Evolutionary conservation across 2,888 invertebrate species (phyloP), one percentile per base, ranked within the genome.

Genomic region (Dynastes hyllus): DNA sequence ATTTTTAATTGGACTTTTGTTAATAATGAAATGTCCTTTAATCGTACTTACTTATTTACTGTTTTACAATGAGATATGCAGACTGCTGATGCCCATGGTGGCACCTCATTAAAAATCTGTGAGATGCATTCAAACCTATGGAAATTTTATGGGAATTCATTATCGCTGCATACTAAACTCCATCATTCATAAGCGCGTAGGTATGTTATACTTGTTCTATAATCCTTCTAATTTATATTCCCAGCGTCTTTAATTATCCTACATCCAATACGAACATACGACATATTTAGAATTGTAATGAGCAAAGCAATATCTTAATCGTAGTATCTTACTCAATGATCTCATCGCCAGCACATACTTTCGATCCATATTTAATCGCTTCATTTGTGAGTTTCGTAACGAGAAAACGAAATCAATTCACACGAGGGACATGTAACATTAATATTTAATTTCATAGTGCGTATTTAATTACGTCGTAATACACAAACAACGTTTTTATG

Each of bases 341-440:
- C n/a, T 27, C 69, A 51, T 69, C 69, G 51, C 27, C 13, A 29
- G 69, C 69, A 29, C 50, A 51, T 50, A 69, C 51, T 27, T 66
- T 69, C 32, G 69, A 50, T 51, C 69, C 51, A 51, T 69, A 69
- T 69, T 51, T 51, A 51, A 69, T 63, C 51, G 40, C 51, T 69
- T 53, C 69, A 51, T 69, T 69, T 22, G 51, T 51, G 27, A 16
- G 51, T 69, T 69, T 69, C 69, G 51, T 69, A 69, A 69, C 27
- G 13, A 51, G 69, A 69, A 69, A 69, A 69, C 69, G 51, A 69
- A 69, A 27, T 69, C 29, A 51, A 69, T 51, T 69, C 69, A 32
- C 51, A 69, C 51, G 29, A 29, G 13, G 27, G 51, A 53, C 51
- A 40, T 29, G 29, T 69, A 69, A 50, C 16, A 51, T 69, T 69